Base-by-base conservation (phyloP, 2,888 invertebrate species). In the Gryllus longicercus region DNA sequence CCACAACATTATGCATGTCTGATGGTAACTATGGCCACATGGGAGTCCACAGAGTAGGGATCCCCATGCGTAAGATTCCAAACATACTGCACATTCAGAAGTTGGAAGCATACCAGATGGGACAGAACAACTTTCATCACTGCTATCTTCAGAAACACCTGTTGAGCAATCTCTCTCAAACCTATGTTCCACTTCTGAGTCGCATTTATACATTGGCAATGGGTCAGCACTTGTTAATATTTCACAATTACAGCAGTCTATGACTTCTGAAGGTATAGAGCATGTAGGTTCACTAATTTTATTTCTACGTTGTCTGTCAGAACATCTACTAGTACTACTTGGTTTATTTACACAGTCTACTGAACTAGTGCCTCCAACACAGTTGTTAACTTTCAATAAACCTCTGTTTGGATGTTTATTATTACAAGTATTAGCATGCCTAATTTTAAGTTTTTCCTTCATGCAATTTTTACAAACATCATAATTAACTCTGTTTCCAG, bases 1-100 rank as follows among this genome's bases (percentile, higher is more conserved):
- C 90, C 90, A 90, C 18, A 85, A 83, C 83, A 88, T 84, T 75
- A 90, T 88, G 84, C 90, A 90, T n/a, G 85, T 83, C 82, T 88
- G 86, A 83, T 90, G 90, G 84, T 88, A 90, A 80, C 86, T 86
- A 83, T 90, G 90, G 10, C 88, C 87, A 84, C 90, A 90, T 2
- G 90, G 89, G 80, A 90, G 85, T 2, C 88, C 89, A 83, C 89
- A 88, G 51, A 90, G 84, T 23, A 85, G 79, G 8, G 85, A 85
- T 11, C 86, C 86, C 63, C 83, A 82, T 38, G 82, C 82, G 83
- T 88, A 89, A 49, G 84, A 84, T 63, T 89, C 90, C 82, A 90
- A 84, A 84, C 90, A 90, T 76, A 90, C 88, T 78, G 88, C 88
- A 85, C 89, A 89, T 80, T 89, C 88, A 50, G 84, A 84, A 50